Conservation (phyloP, 2,888 invertebrate species). For the Idaea straminata region DNA sequence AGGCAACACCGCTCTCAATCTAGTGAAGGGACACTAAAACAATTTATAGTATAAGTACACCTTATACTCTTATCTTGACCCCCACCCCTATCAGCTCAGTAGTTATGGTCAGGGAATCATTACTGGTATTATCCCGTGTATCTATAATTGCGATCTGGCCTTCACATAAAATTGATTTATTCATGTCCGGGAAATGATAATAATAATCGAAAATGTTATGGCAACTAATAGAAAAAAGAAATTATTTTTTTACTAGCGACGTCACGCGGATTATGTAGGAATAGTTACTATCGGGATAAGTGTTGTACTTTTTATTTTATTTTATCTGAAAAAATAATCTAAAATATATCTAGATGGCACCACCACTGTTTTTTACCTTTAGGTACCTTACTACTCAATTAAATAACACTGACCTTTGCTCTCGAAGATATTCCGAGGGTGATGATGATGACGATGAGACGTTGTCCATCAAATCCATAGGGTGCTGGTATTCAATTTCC, state of each 20-base stretch:
- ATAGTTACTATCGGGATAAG: no score
- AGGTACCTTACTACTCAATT: no score
- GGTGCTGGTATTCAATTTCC: no score
- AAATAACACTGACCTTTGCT: no score
- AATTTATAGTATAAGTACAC: not conserved
- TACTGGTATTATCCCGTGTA: not conserved
- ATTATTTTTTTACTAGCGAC: not conserved
- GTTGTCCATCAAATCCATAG: no score
- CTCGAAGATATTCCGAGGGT: no score
- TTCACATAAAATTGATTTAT: not conserved
- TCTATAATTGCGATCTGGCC: not conserved
- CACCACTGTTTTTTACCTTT: no score
- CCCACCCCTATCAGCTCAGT: not conserved
- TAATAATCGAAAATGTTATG: not conserved
- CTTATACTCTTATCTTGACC: not conserved
- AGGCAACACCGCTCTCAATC: not conserved
- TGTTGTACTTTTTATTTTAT: no score
- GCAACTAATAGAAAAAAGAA: not conserved
- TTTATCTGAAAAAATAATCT: no score
- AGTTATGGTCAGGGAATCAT: not conserved
- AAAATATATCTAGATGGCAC: no score
- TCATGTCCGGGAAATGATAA: not conserved
- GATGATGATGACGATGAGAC: no score
- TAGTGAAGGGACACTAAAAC: not conserved
- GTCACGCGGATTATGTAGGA: no score